A percentile compares a stretch with the other conserved stretches of the same genome.
phyloP scores from a whole-genome alignment of 2,113 vertebrate genomes.

The Notechis scutatus region DNA sequence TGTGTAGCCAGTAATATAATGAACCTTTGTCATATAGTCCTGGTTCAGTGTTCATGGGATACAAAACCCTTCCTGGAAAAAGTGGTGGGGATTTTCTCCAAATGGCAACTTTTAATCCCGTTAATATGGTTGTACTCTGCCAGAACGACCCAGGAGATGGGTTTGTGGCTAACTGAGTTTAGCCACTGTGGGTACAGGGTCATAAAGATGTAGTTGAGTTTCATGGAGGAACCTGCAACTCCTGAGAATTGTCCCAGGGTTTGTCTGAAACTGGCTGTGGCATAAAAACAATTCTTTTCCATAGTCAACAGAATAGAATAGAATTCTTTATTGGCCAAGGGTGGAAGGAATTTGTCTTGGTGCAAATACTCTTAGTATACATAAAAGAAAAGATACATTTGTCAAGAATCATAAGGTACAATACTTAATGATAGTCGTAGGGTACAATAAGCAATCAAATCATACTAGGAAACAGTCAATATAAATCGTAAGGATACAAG shows the following conservation, averaged over 20 bases:
- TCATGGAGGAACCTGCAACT: background rate
- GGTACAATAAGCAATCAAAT: too few relatives aligned
- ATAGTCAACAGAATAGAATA: background rate
- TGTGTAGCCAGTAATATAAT: background rate
- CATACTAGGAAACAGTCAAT: too few relatives aligned
- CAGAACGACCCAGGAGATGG: background rate
- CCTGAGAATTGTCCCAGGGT: background rate
- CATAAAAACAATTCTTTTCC: background rate
- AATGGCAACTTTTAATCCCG: background rate
- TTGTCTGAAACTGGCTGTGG: background rate
- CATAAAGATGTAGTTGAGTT: background rate
- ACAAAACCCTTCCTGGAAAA: background rate
- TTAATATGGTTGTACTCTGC: background rate
- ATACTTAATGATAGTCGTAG: too few relatives aligned
- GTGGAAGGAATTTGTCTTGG: too few relatives aligned
- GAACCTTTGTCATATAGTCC: background rate
- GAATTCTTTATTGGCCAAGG: too few relatives aligned
- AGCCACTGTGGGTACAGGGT: background rate
- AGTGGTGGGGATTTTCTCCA: background rate
- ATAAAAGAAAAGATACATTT: too few relatives aligned
- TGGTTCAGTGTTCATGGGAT: background rate
- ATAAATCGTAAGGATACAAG: too few relatives aligned
- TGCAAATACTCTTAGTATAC: too few relatives aligned
- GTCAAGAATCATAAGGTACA: too few relatives aligned
- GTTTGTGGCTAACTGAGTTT: background rate